These are phyloP conservation scores for Gymnarchus niloticus DNA, from an alignment of 2,113 vertebrate genomes.

Conservation along the genomic window DNA sequence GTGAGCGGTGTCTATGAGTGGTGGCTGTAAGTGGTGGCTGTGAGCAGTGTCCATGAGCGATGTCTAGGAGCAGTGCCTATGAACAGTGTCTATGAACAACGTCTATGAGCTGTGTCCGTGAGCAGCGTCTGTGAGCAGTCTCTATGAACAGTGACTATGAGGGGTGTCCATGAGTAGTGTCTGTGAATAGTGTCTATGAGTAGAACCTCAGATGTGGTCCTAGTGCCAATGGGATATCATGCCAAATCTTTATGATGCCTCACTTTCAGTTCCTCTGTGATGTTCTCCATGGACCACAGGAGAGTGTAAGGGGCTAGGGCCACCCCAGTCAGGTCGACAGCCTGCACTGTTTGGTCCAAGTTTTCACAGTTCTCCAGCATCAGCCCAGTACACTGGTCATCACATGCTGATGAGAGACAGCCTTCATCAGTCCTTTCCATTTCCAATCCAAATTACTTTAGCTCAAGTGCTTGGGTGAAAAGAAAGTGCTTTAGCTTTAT, in stretches of 20 bases:
- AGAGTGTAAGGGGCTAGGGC: conserved; percentile 56
- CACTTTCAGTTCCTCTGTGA: conserved; percentile 67
- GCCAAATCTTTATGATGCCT: not conserved
- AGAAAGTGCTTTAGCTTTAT: not conserved
- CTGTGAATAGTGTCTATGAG: too few relatives aligned
- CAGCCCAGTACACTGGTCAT: conserved; percentile 73
- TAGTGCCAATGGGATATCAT: not conserved
- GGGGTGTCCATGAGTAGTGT: too few relatives aligned
- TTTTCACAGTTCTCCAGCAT: conserved; percentile 69
- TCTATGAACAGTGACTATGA: too few relatives aligned
- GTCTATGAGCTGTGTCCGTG: too few relatives aligned
- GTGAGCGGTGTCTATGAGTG: too few relatives aligned
- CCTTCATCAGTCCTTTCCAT: not conserved
- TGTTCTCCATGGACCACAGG: conserved; percentile 69
- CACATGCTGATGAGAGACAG: conserved; percentile 65
- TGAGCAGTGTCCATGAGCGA: too few relatives aligned
- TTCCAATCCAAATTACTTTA: not conserved
- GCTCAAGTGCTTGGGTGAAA: not conserved
- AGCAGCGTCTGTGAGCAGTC: too few relatives aligned
- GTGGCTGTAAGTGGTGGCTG: too few relatives aligned
- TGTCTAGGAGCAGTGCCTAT: too few relatives aligned
- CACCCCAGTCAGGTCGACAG: conserved; percentile 66
- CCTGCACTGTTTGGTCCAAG: conserved; percentile 44
- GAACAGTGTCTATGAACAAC: too few relatives aligned
- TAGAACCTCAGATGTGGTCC: not conserved